phyloP scores from a whole-genome alignment of 1,140 invertebrate species.

The Phenacoccus solenopsis region DNA sequence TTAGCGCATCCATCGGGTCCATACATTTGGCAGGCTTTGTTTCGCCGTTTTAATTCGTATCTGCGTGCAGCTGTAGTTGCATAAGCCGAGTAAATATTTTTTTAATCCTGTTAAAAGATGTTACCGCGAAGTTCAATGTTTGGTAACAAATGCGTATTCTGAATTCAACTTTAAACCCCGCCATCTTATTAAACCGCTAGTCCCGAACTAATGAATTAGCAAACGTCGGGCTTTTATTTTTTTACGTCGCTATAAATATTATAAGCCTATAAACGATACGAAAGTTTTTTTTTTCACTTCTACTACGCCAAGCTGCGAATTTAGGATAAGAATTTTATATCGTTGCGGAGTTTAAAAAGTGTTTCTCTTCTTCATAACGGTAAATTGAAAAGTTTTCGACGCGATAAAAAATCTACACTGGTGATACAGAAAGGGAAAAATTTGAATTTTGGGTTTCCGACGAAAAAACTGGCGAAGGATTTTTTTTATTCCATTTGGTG shows the following conservation, averaged over 20 bases:
- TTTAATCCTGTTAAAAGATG: slow-evolving; percentile 3
- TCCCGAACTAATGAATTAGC: neutral
- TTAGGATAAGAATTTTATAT: neutral
- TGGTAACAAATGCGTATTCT: neutral
- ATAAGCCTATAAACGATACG: neutral
- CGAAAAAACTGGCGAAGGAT: too few relatives aligned
- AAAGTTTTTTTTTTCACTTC: neutral
- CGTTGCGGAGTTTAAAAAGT: neutral
- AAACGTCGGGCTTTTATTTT: neutral
- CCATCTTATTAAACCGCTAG: neutral
- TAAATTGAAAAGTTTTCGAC: neutral
- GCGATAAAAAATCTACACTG: neutral
- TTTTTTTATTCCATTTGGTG: too few relatives aligned
- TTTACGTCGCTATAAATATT: neutral
- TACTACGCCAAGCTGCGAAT: neutral
- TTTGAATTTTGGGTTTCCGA: too few relatives aligned
- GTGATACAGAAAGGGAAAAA: too few relatives aligned
- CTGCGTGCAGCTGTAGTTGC: neutral
- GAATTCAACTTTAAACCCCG: neutral
- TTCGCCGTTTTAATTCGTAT: neutral
- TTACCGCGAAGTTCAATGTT: neutral
- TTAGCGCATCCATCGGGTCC: too few relatives aligned
- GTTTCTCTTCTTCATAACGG: neutral
- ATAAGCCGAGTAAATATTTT: neutral
- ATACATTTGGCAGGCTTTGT: too few relatives aligned